Evolutionary conservation across 2,888 invertebrate genomes (phyloP), one percentile per base, ranked within the genome.

Genomic region (Aporophyla lueneburgensis): DNA sequence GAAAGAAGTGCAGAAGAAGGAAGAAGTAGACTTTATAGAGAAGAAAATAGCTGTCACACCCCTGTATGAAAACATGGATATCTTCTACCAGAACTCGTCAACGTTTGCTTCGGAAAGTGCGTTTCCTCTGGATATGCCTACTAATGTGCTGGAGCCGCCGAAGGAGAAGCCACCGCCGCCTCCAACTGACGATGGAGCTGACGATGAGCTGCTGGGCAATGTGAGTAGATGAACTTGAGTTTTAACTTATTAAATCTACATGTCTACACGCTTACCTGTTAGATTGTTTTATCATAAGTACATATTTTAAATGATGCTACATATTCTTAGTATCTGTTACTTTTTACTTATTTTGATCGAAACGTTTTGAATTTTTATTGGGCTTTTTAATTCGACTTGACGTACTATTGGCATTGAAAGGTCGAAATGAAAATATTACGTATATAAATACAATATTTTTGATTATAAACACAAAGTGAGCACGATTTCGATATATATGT

Each of bases 101-200:
- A 92, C 92, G 12, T 82, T 83, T 58, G 40, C 78, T 5, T 43
- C 82, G 9, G 82, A 78, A 87, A 92, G 88, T 71, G 94, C 95
- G 1, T 97, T 97, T 87, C 97, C 96, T 5, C 91, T 97, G 88
- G 97, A 97, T 81, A 94, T 97, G 85, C 97, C 97, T 1, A 94
- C 97, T 10, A 97, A 97, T 90, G 96, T 94, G 59, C 84, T 97
- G 89, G 98, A 98, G 90, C 98, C 98, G 21, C 98, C 98, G n/a
- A 98, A 97, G 90, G 98, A 98, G 91, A 98, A 98, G 90, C 99
- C 98, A 49, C 98, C 98, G 2, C 98, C 98, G 19, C 98, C 98
- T 4, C 98, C 98, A 0, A 96, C 97, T 71, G 97, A 97, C 73
- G 96, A 97, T 66, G 86, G 78, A 19, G 88, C 86, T 10, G 95